Evolutionary conservation across 1,140 invertebrate genomes (phyloP).

Genomic region (Bombus impatiens): DNA sequence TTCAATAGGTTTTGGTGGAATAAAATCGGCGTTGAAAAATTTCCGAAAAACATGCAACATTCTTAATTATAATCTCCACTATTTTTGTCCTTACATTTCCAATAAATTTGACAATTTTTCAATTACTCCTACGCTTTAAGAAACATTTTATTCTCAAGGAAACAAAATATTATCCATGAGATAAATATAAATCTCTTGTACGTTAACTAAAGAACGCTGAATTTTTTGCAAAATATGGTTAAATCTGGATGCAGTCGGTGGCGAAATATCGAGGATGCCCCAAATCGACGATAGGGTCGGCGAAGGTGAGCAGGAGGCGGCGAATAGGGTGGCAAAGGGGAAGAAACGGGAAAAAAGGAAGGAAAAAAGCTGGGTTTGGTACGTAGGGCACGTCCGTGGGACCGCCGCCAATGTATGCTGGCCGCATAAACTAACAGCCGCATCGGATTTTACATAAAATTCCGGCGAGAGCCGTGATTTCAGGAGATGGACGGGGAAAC

Average conservation of each 20-base stretch:
- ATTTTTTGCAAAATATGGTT: not conserved
- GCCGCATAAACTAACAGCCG: conserved; percentile 82
- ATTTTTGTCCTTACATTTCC: not conserved
- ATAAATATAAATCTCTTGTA: not conserved
- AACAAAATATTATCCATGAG: not conserved
- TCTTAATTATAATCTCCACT: not conserved
- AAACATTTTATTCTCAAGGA: not conserved
- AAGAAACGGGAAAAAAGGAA: conserved; percentile 72
- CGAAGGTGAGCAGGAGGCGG: conserved; percentile 50
- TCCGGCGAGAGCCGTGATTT: conserved; percentile 77
- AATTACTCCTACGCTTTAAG: accelerated
- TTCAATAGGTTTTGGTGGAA: too few species aligned
- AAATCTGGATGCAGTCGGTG: conserved; percentile 51
- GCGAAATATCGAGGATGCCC: conserved; percentile 63
- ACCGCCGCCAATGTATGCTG: conserved; percentile 81
- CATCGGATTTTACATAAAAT: conserved; percentile 83
- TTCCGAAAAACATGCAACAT: too few species aligned
- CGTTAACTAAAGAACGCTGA: not conserved
- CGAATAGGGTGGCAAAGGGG: conserved; percentile 44
- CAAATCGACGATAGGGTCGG: conserved; percentile 49
- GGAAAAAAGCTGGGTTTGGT: conserved; percentile 75
- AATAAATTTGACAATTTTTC: accelerated
- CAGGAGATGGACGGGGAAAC: conserved; percentile 78
- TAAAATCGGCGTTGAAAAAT: too few species aligned
- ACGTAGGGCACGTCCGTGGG: conserved; percentile 81